Base-by-base conservation (phyloP, 2,888 invertebrate genomes). In the Diogma glabrata region DNA sequence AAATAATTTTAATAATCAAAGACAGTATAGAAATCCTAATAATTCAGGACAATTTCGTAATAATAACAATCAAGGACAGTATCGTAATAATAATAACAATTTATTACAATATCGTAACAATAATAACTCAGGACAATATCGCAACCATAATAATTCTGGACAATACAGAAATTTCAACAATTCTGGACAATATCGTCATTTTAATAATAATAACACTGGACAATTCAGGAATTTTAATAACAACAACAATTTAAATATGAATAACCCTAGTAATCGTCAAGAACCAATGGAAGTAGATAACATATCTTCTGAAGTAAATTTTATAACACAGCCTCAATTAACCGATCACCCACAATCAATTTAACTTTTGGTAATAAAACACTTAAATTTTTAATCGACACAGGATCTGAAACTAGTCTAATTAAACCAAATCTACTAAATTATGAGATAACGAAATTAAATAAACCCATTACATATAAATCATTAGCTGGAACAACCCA, bases 281-380 rank as follows among this genome's bases (percentile, higher is more conserved):
- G 28, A 28, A 2, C 28, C 28, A 9, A 28, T 28, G 28, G 28
- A 28, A 28, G n/a, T 28, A 12, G 28, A 28, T 28, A 28, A 28
- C 28, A 3, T 28, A 28, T 10, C 10, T 12, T n/a, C 10, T 12
- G 28, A 28, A 28, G 28, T 28, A 28, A 28, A 28, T 28, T 28
- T 28, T 28, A 10, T 12, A 10, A 2, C 10, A 28, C 3, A 20
- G 38, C 40, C 93, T 45, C 94, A 94, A 54, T 87, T 92, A 52
- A 90, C 87, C 36, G 92, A 88, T 72, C 45, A 3, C 50, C 50
- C 5, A 50, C 45, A 10, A 20, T 40, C 26, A 51, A 51, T 47
- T 23, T 51, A 36, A 40, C 43, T 5, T 48, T 51, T 43, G 47
- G 28, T 7, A 43, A 48, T 28, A 51, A 38, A 16, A 2, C 22